These are phyloP conservation scores for Drosophila parthenogenetica DNA, from an alignment of 2,888 invertebrate genomes.

Conservation along the genomic window DNA sequence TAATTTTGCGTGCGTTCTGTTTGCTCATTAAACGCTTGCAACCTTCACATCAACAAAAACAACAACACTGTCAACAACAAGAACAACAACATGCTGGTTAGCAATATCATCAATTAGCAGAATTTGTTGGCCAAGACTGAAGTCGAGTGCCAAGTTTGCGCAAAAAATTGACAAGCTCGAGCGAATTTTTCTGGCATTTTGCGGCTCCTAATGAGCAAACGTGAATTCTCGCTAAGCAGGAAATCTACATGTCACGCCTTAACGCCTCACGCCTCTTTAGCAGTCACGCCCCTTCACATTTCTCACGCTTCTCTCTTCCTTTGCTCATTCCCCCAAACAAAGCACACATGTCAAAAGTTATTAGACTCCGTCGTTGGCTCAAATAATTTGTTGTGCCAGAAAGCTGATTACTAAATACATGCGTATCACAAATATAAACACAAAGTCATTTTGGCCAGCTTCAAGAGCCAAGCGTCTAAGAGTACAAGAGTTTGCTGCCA, in stretches of 20 bases:
- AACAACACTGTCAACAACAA: conserved; percentile 17
- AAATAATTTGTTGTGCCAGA: conserved; percentile 76
- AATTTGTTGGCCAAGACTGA: conserved; percentile 43
- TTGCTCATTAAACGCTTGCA: conserved; percentile 80
- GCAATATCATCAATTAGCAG: conserved; percentile 75
- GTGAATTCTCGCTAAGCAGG: conserved; percentile 23
- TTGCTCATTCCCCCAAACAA: conserved; percentile 40
- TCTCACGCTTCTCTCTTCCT: neutral
- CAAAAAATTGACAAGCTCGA: conserved; percentile 71
- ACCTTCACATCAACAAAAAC: conserved; percentile 17
- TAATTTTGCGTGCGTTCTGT: conserved; percentile 80
- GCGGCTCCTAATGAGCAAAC: conserved; percentile 73
- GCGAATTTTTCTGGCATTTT: conserved; percentile 37
- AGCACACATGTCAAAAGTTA: conserved; percentile 80
- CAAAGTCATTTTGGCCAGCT: conserved; percentile 72
- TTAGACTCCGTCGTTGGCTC: conserved; percentile 57
- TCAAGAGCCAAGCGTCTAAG: conserved; percentile 33
- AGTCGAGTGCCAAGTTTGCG: conserved; percentile 69
- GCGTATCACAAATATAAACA: conserved; percentile 72
- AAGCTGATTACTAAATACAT: conserved; percentile 78
- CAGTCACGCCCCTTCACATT: neutral
- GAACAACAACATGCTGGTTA: conserved; percentile 20
- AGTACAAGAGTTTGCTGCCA: conserved; percentile 65
- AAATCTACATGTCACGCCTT: conserved; percentile 46
- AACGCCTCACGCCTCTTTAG: conserved; percentile 2